Conservation (phyloP, 1,140 invertebrate genomes). For the Drosophila hydei region DNA sequence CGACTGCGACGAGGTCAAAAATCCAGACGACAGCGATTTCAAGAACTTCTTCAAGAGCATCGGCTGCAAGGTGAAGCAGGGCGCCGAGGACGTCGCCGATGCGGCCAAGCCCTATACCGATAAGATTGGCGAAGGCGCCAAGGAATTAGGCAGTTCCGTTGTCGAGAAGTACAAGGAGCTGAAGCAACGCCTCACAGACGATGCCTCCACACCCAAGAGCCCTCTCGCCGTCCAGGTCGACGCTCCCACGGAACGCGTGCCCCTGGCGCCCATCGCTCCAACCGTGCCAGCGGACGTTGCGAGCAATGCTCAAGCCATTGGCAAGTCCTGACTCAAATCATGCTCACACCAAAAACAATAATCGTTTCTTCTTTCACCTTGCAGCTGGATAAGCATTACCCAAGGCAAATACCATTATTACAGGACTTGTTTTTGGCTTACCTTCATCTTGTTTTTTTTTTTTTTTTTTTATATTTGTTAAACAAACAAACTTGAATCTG, state of each 20-base stretch:
- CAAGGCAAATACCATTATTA: background rate
- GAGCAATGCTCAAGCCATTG: constrained; percentile 7
- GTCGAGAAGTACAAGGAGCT: constrained; percentile 72
- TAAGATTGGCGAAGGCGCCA: constrained; percentile 68
- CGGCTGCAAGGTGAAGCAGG: constrained; percentile 70
- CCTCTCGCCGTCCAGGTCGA: constrained; percentile 20
- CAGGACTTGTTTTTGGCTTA: background rate
- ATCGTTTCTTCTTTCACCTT: background rate
- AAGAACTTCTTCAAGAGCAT: constrained; percentile 72
- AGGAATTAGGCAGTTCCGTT: constrained; percentile 63
- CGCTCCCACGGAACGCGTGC: constrained; percentile 71
- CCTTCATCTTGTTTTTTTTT: background rate
- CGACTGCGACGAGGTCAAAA: constrained; percentile 62
- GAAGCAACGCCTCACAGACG: constrained; percentile 74
- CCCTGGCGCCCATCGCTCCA: constrained; percentile 62
- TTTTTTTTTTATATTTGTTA: constrained; percentile 4
- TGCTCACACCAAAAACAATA: background rate
- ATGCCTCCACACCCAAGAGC: constrained; percentile 45
- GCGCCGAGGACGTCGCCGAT: constrained; percentile 61
- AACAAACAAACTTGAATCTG: constrained; percentile 13
- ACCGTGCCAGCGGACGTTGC: constrained; percentile 18
- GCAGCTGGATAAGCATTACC: constrained; percentile 5
- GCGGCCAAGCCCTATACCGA: constrained; percentile 64
- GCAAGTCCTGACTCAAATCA: background rate
- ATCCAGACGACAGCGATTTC: constrained; percentile 67